phyloP scores from a whole-genome alignment of 2,797 vertebrate species.

The Sebastes alutus region DNA sequence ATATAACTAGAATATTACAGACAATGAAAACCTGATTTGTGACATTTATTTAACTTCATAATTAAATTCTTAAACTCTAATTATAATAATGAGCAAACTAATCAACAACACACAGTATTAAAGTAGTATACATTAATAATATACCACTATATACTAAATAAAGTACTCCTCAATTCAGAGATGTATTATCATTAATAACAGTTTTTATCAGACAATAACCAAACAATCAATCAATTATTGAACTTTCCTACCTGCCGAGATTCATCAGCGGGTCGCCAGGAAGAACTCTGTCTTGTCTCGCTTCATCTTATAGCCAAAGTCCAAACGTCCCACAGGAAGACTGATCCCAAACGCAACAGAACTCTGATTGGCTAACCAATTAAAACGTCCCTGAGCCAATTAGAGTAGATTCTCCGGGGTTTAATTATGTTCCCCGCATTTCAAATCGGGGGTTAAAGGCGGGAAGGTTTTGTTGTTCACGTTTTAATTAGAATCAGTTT shows the following conservation, averaged over 20 bases:
- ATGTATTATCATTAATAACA: neutral
- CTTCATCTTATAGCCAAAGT: slow-evolving; percentile 20
- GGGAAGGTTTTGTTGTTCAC: no score
- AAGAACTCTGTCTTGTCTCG: fast-evolving
- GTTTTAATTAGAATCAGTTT: neutral
- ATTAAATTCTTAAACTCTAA: no score
- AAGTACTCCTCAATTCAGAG: neutral
- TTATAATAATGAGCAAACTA: no score
- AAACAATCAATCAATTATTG: neutral
- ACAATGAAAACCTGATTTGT: no score
- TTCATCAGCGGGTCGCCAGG: neutral
- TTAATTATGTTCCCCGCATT: neutral
- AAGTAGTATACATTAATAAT: neutral
- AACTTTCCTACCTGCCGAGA: slow-evolving; percentile 22
- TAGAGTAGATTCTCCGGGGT: slow-evolving; percentile 7
- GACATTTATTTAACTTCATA: no score
- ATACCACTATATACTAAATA: no score
- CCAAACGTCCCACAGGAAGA: slow-evolving; percentile 19
- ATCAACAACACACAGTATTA: no score
- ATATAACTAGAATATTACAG: no score
- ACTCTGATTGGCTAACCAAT: slow-evolving; percentile 5
- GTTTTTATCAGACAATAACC: neutral
- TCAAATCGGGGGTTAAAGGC: neutral
- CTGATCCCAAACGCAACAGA: neutral
- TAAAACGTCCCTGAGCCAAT: neutral